Evolutionary conservation across 2,113 vertebrate genomes (phyloP), one percentile per base, ranked within the genome.

Genomic region (Elachura formosa): DNA sequence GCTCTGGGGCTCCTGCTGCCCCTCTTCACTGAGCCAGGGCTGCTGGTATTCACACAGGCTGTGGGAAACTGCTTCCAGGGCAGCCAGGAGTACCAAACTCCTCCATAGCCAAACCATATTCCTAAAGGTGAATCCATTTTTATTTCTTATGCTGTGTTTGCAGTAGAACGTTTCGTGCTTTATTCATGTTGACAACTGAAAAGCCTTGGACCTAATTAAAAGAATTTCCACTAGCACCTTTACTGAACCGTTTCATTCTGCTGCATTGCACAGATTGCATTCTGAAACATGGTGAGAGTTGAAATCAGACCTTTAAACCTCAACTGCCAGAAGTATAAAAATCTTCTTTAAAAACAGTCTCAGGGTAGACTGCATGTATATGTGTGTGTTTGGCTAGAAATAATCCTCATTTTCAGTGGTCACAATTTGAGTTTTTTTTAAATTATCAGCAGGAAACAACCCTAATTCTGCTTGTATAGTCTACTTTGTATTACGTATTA

Each of bases 121-220:
- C 97, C 95, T 95, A 96, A 97, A 97, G 95, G 97, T 97, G 92
- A 96, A 97, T 98, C 91, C 66, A 19, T 88, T 97, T 97, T 94
- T 94, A 75, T 96, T 96, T 96, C 94, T 96, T 96, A 73, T 55
- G 36, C 96, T 89, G 86, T 97, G 87, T 97, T 98, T 98, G 97
- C 94, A 87, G 75, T 94, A 95, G 96, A 97, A 96, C 93, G 83
- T 96, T 97, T 96, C 97, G 98, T 97, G 96, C 97, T 98, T 98
- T 98, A 98, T 98, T 98, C 98, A 97, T 98, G 98, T 98, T 98
- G 98, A 98, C 98, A 98, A 98, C 98, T 98, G 98, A 98, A 98
- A 98, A 98, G 98, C 97, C 98, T 98, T 97, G 97, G 98, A 98
- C 98, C 98, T 98, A 98, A 98, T 98, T 98, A 98, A 98, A 98